Evolutionary conservation across 1,140 invertebrate genomes (phyloP).

Genomic region (Eciton burchellii): DNA sequence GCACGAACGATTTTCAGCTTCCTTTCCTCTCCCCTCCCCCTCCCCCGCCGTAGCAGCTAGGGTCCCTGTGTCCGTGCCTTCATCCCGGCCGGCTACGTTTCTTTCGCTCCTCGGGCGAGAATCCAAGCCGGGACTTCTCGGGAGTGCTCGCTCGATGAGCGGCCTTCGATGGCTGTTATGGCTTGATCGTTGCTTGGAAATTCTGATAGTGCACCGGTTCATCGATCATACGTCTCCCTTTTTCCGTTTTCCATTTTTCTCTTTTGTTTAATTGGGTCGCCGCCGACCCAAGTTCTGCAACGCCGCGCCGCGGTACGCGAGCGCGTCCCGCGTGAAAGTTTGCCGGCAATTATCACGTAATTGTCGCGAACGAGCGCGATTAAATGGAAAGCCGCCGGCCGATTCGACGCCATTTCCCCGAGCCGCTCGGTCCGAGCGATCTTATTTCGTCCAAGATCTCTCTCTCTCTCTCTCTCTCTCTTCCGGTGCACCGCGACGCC

Average conservation of each 20-base stretch:
- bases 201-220: conserved; percentile 64
- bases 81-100: conserved; percentile 35
- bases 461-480: too few relatives aligned
- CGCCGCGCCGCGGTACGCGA: conserved; percentile 10
- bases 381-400: conserved; percentile 26
- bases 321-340: conserved; percentile 40
- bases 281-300: conserved; percentile 27
- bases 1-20: conserved; percentile 69
- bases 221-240: conserved; percentile 66
- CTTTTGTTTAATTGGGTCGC: conserved; percentile 49
- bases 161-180: conserved; percentile 70
- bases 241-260: not conserved
- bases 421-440: conserved; percentile 16
- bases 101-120: conserved; percentile 62
- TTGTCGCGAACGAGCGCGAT: conserved; percentile 34
- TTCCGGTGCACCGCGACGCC: not conserved
- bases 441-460: too few relatives aligned
- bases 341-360: conserved; percentile 32
- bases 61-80: conserved; percentile 54
- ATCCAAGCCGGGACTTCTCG: conserved; percentile 59
- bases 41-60: not conserved
- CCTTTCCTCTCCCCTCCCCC: conserved; percentile 18
- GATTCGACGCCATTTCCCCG: conserved; percentile 13
- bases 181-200: conserved; percentile 72
- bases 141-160: conserved; percentile 64